Evolutionary conservation across 2,797 vertebrate genomes (phyloP), one percentile per base, ranked within the genome.

Genomic region (Sternotherus odoratus): DNA sequence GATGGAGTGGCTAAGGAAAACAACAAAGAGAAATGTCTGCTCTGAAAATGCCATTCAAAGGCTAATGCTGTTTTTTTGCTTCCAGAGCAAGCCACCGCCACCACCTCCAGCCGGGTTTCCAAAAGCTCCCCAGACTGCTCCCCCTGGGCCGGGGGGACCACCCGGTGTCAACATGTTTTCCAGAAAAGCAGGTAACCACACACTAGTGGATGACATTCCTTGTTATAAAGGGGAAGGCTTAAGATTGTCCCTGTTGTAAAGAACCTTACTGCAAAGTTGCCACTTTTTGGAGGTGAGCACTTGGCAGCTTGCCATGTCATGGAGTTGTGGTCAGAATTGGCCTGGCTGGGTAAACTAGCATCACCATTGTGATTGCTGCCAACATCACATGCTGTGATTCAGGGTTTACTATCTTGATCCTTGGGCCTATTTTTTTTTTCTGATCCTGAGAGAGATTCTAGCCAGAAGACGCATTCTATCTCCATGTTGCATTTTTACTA

Each of bases 161-260:
- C 98, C 98, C 0, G 83, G 95, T 33, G 98, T 99, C 90, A 99
- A 99, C 54, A 97, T 99, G 91, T 99, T 99, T 96, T 99, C 99
- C 86, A 99, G 99, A 96, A 99, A 98, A 98, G 99, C 99, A 98
- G 99, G 99, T 99, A 97, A 97, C 7, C 3, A 4, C 5, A 1
- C 30, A 5, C 1, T n/a, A 46, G 77, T 12, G n/a, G 26, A 6
- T 48, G 46, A 3, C 16, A 12, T 1, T 39, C 10, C 4, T 56
- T 15, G 46, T 39, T 33, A 5, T 79, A 46, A 3, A 50, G 24
- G 17, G 23, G 30, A 82, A 83, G 15, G 49, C 50, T 93, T 81
- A 13, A 8, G 11, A 3, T 43, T 84, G 94, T 79, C 23, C 80
- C 3, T 69, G 36, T 23, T 84, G 60, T 15, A 21, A 88, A 4